phyloP scores from a whole-genome alignment of 2,797 vertebrate genomes.

The Semaprochilodus insignis region DNA sequence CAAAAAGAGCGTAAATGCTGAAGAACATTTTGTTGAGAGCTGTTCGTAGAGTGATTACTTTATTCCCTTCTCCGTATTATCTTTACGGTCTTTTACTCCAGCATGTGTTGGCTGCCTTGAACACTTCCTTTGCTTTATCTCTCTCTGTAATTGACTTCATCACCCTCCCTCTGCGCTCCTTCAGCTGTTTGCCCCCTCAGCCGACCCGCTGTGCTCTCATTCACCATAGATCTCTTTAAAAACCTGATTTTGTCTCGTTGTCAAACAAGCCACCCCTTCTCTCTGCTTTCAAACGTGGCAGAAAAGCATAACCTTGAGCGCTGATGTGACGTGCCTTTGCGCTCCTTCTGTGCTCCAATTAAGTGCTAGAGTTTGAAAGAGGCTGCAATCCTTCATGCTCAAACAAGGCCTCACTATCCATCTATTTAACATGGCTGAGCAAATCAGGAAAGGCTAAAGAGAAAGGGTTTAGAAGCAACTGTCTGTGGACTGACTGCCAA shows the following conservation, averaged over 20 bases:
- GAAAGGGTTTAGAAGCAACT: not conserved
- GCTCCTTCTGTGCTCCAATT: constrained; percentile 51
- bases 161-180: not conserved
- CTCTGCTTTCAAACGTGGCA: constrained; percentile 65
- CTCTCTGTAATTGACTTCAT: not conserved
- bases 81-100: not conserved
- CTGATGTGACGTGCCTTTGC: constrained; percentile 55
- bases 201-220: constrained; percentile 28
- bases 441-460: constrained; percentile 6
- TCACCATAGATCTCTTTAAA: constrained; percentile 38
- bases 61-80: not conserved
- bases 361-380: constrained; percentile 55
- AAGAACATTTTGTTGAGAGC: too few species aligned
- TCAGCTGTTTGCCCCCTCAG: constrained; percentile 20
- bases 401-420: constrained; percentile 36
- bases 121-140: not conserved
- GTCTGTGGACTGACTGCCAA: not conserved
- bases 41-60: not conserved
- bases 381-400: constrained; percentile 44
- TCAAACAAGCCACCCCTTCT: constrained; percentile 62
- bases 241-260: constrained; percentile 61
- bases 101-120: not conserved
- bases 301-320: constrained; percentile 73
- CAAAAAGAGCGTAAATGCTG: too few species aligned
- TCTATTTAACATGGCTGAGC: constrained; percentile 51